Percentiles rank a stretch among this genome's conserved stretches.
Conservation (phyloP, 2,888 invertebrate species). For the Dryomyza anilis region DNA sequence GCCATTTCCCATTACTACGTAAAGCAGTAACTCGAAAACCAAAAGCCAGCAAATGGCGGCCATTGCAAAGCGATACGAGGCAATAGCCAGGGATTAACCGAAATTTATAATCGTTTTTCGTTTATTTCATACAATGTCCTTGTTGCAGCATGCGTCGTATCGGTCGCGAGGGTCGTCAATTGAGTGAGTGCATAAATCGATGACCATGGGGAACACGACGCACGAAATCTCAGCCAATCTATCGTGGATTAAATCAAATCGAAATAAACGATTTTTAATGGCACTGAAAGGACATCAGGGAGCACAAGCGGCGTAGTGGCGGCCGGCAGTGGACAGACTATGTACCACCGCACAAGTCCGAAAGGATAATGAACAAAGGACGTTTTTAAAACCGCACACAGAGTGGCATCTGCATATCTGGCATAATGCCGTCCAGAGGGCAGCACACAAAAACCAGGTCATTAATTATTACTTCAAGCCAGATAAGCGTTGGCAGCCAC, state of each 20-base stretch:
- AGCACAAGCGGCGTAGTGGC: background rate
- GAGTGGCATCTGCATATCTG: too few relatives aligned
- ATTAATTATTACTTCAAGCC: conserved; percentile 61
- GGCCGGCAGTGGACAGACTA: background rate
- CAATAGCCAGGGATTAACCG: conserved; percentile 54
- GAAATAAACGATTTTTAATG: conserved; percentile 62
- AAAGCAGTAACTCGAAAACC: conserved; percentile 8
- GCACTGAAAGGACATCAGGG: conserved; percentile 36
- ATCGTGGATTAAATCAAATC: conserved; percentile 62
- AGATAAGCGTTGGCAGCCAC: conserved; percentile 49
- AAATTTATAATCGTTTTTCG: conserved; percentile 58
- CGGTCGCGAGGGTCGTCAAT: background rate
- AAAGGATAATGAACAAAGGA: background rate
- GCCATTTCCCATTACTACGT: conserved; percentile 46
- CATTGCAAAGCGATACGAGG: background rate
- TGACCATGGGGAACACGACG: conserved; percentile 19
- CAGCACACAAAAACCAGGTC: conserved; percentile 54
- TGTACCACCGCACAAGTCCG: too few relatives aligned
- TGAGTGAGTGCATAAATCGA: conserved; percentile 52
- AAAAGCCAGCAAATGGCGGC: conserved; percentile 5
- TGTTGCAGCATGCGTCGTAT: background rate
- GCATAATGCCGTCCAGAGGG: too few relatives aligned
- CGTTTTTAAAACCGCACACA: background rate
- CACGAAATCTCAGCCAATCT: conserved; percentile 47
- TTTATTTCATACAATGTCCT: background rate